Evolutionary conservation across 2,797 vertebrate species (phyloP).

Genomic region (Micrastur ruficollis): DNA sequence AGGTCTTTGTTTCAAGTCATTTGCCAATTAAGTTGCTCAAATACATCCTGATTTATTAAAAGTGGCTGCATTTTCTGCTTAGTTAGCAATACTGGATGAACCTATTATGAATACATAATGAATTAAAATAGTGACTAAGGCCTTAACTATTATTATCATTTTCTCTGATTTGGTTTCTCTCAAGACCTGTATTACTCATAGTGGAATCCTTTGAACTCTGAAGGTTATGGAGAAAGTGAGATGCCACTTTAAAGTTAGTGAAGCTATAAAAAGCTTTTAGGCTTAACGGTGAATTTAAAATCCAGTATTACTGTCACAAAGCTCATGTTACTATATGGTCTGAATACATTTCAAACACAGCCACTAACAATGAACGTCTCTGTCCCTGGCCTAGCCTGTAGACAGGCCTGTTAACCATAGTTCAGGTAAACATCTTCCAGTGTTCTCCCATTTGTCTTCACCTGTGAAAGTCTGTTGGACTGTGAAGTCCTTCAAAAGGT

Average conservation of each 20-base stretch:
- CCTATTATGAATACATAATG: not conserved
- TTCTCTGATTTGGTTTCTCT: not conserved
- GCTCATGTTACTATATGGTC: not conserved
- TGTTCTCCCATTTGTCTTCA: not conserved
- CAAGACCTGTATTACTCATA: not conserved
- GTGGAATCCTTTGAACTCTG: not conserved
- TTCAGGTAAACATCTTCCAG: not conserved
- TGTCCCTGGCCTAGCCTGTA: not conserved
- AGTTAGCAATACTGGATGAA: not conserved
- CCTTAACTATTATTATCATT: not conserved
- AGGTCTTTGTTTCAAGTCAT: constrained; percentile 21
- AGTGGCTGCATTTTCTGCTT: constrained; percentile 30
- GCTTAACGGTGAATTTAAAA: not conserved
- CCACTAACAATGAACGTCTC: not conserved
- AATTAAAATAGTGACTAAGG: not conserved
- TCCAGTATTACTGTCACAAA: not conserved
- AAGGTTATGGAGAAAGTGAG: not conserved
- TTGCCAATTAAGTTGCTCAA: constrained; percentile 28
- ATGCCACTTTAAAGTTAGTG: not conserved
- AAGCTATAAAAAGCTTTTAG: not conserved
- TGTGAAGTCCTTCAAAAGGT: not conserved
- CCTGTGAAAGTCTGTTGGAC: not conserved
- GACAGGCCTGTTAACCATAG: not conserved
- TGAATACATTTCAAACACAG: not conserved
- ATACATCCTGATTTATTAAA: constrained; percentile 28